Evolutionary conservation across 2,113 vertebrate genomes (phyloP).

Genomic region (Sula dactylatra): DNA sequence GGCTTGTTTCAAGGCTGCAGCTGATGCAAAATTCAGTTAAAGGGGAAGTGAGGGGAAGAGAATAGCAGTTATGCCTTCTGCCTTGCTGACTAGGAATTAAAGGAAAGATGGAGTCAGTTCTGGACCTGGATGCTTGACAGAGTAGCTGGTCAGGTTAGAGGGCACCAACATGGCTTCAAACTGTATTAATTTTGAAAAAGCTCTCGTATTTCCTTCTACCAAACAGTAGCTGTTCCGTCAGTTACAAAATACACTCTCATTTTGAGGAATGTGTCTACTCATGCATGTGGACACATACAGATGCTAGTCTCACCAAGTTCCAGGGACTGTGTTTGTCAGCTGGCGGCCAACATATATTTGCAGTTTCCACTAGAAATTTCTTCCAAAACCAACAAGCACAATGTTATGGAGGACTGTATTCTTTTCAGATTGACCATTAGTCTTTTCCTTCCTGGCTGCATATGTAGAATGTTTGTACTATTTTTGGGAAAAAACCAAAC

Average conservation of each 20-base stretch:
- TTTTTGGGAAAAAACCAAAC: accelerated
- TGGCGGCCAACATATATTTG: background rate
- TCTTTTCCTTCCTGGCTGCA: background rate
- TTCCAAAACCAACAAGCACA: background rate
- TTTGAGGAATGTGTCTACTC: background rate
- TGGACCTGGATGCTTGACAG: background rate
- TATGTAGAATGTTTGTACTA: accelerated
- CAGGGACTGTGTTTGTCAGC: background rate
- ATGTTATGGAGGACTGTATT: background rate
- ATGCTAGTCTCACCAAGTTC: background rate
- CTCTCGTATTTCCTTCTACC: background rate
- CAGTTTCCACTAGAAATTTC: background rate
- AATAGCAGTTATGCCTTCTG: background rate
- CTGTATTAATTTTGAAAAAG: background rate
- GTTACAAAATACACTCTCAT: background rate
- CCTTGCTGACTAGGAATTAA: background rate
- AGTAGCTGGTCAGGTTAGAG: background rate
- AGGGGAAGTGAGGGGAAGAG: background rate
- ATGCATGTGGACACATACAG: background rate
- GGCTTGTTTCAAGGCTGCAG: background rate
- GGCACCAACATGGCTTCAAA: background rate
- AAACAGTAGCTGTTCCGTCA: background rate
- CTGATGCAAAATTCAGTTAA: background rate
- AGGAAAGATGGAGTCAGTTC: background rate
- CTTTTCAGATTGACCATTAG: background rate